Percentiles rank a stretch among this genome's conserved stretches.
phyloP scores from a whole-genome alignment of 2,113 vertebrate genomes.

The Tragelaphus scriptus region DNA sequence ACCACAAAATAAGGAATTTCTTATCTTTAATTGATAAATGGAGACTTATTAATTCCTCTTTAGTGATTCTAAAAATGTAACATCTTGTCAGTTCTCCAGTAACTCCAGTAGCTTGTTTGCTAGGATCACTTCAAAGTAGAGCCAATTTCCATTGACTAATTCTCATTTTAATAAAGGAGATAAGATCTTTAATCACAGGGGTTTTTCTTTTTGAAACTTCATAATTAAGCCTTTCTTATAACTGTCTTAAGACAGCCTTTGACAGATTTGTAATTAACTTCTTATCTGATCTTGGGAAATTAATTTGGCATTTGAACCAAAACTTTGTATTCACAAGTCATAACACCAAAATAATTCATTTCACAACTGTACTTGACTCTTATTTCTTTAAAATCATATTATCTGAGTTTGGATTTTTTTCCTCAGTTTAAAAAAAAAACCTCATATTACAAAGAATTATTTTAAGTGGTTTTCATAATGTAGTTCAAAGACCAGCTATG shows the following conservation, averaged over 20 bases:
- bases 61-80: neutral
- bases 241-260: neutral
- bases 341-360: neutral
- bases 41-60: neutral
- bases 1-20: neutral
- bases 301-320: neutral
- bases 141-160: neutral
- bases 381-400: neutral
- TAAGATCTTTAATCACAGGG: conserved; percentile 14
- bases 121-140: neutral
- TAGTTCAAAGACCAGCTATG: neutral
- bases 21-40: neutral
- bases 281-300: neutral
- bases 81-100: neutral
- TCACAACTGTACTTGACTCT: neutral
- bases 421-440: neutral
- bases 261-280: neutral
- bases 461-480: neutral
- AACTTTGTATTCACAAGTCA: neutral
- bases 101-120: neutral
- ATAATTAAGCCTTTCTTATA: conserved; percentile 1
- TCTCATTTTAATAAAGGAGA: conserved; percentile 20
- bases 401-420: conserved; percentile 8
- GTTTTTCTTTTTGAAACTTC: neutral
- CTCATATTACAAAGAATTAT: neutral